Evolutionary conservation across 1,140 invertebrate species (phyloP).

Genomic region (Phymorhynchus buccinoides): DNA sequence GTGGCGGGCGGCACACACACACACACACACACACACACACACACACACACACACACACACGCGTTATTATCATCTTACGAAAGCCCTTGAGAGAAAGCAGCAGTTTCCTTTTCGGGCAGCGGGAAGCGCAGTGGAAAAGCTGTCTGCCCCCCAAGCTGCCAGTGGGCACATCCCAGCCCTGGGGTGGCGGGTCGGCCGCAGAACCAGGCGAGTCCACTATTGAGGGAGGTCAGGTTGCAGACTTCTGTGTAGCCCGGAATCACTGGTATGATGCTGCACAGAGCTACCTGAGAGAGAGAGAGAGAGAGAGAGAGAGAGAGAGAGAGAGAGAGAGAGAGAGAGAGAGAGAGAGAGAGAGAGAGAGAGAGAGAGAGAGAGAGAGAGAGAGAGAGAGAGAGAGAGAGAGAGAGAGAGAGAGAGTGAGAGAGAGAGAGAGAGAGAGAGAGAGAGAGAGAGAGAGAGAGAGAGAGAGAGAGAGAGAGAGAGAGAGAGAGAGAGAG

Average conservation of each 20-base stretch:
- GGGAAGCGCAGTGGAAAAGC: background rate
- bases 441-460: no score
- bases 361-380: background rate
- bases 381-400: no score
- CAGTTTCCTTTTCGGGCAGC: background rate
- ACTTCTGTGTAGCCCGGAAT: slow-evolving; percentile 20
- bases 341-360: background rate
- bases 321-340: background rate
- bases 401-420: no score
- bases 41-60: no score
- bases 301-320: background rate
- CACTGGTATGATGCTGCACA: slow-evolving; percentile 3
- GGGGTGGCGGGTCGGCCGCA: slow-evolving; percentile 15
- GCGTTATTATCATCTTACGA: no score
- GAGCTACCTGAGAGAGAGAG: background rate
- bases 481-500: no score
- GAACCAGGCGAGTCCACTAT: slow-evolving; percentile 26
- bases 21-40: no score
- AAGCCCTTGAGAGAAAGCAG: background rate
- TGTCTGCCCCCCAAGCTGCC: background rate
- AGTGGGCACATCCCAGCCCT: slow-evolving; percentile 3
- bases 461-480: no score
- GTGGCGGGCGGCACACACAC: no score
- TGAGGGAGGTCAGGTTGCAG: slow-evolving; percentile 28
- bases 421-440: no score